phyloP scores from a whole-genome alignment of 2,888 invertebrate species.

The Caenorhabditis angaria region DNA sequence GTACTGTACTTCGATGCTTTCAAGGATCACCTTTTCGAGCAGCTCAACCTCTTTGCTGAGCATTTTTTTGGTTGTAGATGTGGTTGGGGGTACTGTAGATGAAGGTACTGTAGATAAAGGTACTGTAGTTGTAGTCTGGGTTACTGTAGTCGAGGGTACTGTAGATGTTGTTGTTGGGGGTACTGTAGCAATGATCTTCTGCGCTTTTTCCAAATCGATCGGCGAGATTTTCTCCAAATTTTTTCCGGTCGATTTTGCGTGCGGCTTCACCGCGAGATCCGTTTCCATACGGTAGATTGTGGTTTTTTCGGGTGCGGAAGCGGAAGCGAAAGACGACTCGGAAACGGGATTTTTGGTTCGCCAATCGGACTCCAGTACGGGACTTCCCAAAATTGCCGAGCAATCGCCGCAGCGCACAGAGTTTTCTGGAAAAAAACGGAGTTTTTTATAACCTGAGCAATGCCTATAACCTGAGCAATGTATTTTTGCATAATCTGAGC shows the following conservation, averaged over 20 bases:
- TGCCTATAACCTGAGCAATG: too few species aligned
- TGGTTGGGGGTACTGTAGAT: background rate
- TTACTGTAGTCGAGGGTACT: conserved; percentile 11
- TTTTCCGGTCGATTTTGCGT: conserved; percentile 10
- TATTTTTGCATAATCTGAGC: too few species aligned
- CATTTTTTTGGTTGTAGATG: conserved; percentile 6
- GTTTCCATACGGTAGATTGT: conserved; percentile 49
- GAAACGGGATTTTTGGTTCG: conserved; percentile 15
- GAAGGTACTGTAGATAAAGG: conserved; percentile 4
- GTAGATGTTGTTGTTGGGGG: conserved; percentile 7
- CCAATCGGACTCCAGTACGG: conserved; percentile 44
- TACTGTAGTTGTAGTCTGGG: conserved; percentile 8
- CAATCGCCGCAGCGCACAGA: conserved; percentile 52
- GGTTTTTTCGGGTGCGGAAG: too few species aligned
- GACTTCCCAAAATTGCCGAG: conserved; percentile 52
- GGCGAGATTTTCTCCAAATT: conserved; percentile 31
- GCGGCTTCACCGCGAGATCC: conserved; percentile 31
- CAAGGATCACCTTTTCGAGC: conserved; percentile 32
- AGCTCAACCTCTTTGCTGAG: conserved; percentile 33
- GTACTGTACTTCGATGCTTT: too few species aligned
- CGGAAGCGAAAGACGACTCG: too few species aligned
- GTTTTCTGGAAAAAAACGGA: conserved; percentile 1
- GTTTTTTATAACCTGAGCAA: too few species aligned
- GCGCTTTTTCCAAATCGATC: conserved; percentile 32
- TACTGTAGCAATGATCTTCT: conserved; percentile 25